phyloP scores from a whole-genome alignment of 2,888 invertebrate genomes.

The Anaspis maculata region DNA sequence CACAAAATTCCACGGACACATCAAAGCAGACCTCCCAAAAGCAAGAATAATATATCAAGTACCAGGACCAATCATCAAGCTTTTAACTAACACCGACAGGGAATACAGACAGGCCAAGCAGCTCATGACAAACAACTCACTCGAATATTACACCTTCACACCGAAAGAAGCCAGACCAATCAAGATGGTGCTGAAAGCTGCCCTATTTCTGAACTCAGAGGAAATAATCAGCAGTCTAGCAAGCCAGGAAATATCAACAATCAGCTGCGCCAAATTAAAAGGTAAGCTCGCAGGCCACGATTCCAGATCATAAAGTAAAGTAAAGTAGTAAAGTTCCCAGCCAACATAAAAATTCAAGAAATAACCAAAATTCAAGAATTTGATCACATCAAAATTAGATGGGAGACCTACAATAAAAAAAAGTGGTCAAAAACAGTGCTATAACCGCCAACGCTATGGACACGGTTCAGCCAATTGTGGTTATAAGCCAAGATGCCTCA shows the following conservation, averaged over 20 bases:
- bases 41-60: background rate
- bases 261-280: too few relatives aligned
- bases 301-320: too few relatives aligned
- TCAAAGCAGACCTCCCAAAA: background rate
- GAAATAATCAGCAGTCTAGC: slow-evolving; percentile 1
- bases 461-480: slow-evolving; percentile 24
- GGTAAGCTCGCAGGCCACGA: too few relatives aligned
- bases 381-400: slow-evolving; percentile 4
- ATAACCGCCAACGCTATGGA: slow-evolving; percentile 43
- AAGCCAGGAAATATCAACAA: too few relatives aligned
- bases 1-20: background rate
- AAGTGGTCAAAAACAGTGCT: slow-evolving; percentile 37
- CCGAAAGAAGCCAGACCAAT: slow-evolving; percentile 3
- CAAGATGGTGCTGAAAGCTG: slow-evolving; percentile 9
- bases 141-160: slow-evolving; percentile 3
- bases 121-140: background rate
- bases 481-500: slow-evolving; percentile 1
- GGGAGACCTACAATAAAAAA: slow-evolving; percentile 7
- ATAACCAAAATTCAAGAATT: too few relatives aligned
- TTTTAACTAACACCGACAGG: slow-evolving; percentile 2
- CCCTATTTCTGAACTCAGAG: slow-evolving; percentile 1
- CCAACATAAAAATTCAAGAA: too few relatives aligned
- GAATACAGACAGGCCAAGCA: background rate
- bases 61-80: background rate
- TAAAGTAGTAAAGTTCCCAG: too few relatives aligned